These are phyloP conservation scores for Leptodactylus fallax DNA, from an alignment of 2,797 vertebrate genomes.

Conservation along the genomic window DNA sequence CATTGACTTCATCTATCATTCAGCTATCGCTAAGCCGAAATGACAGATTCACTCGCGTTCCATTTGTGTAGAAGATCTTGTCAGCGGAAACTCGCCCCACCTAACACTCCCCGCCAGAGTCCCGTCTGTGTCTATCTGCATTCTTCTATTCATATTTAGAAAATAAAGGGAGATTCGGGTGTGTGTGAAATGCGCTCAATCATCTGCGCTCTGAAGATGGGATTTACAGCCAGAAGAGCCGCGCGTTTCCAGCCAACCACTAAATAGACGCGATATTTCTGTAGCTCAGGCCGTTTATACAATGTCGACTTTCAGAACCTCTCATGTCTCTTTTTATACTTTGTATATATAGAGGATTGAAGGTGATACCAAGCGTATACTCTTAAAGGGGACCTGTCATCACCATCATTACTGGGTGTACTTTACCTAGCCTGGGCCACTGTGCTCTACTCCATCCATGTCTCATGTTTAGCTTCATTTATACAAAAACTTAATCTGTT, in stretches of 20 bases:
- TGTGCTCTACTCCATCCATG: not conserved
- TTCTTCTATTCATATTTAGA: slow-evolving; percentile 30
- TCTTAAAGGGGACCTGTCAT: slow-evolving; percentile 4
- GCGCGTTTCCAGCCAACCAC: not conserved
- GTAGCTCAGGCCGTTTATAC: not conserved
- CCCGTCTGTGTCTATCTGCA: slow-evolving; percentile 1
- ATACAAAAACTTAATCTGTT: not conserved
- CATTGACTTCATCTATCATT: slow-evolving; percentile 64
- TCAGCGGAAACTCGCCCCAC: slow-evolving; percentile 47
- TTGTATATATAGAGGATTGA: slow-evolving; percentile 6
- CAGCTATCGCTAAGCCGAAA: slow-evolving; percentile 63
- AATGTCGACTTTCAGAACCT: not conserved
- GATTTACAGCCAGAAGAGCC: slow-evolving; percentile 9
- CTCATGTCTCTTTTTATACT: slow-evolving; percentile 15
- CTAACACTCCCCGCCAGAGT: slow-evolving; percentile 1
- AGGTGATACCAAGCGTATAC: not conserved
- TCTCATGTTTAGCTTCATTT: not conserved
- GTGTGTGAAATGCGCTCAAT: slow-evolving; percentile 12
- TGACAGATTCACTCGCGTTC: slow-evolving; percentile 52
- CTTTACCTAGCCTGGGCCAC: not conserved
- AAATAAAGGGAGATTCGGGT: slow-evolving; percentile 39
- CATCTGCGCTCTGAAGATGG: slow-evolving; percentile 5
- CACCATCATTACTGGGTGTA: not conserved
- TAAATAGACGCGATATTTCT: not conserved
- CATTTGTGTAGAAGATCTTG: slow-evolving; percentile 44